Evolutionary conservation across 2,888 invertebrate genomes (phyloP).

Genomic region (Oscheius sp.): DNA sequence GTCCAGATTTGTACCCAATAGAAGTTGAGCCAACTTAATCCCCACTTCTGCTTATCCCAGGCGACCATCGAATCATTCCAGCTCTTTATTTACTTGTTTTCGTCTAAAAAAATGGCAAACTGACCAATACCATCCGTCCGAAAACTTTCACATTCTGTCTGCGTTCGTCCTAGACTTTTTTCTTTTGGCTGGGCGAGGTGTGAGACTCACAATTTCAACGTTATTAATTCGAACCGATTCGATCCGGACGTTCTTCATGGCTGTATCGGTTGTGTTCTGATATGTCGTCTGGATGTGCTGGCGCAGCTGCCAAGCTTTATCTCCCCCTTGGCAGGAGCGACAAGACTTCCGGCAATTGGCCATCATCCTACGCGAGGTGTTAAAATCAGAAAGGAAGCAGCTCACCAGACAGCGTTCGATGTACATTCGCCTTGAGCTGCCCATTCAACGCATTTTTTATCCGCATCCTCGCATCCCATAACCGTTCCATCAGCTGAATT

Average conservation of each 20-base stretch:
- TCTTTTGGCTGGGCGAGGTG: neutral
- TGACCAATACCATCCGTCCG: constrained; percentile 66
- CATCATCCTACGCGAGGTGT: constrained; percentile 67
- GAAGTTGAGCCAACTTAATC: constrained; percentile 70
- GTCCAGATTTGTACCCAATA: constrained; percentile 71
- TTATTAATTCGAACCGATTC: constrained; percentile 68
- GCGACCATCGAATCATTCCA: constrained; percentile 69
- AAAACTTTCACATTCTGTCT: constrained; percentile 64
- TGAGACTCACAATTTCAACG: constrained; percentile 60
- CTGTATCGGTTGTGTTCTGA: constrained; percentile 56
- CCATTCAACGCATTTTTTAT: constrained; percentile 69
- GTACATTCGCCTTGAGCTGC: constrained; percentile 69
- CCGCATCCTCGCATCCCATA: constrained; percentile 64
- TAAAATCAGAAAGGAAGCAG: neutral
- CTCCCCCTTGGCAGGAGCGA: constrained; percentile 70
- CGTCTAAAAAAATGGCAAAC: no score
- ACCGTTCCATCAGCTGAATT: neutral
- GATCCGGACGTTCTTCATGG: constrained; percentile 55
- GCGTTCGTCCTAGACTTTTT: constrained; percentile 60
- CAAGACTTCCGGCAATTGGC: constrained; percentile 70
- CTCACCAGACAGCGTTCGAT: constrained; percentile 69
- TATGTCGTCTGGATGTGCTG: constrained; percentile 63
- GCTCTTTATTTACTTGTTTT: neutral
- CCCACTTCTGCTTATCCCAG: constrained; percentile 70
- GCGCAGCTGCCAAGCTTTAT: constrained; percentile 68